Conservation (phyloP, 1,140 invertebrate species). For the Cepaea nemoralis region DNA sequence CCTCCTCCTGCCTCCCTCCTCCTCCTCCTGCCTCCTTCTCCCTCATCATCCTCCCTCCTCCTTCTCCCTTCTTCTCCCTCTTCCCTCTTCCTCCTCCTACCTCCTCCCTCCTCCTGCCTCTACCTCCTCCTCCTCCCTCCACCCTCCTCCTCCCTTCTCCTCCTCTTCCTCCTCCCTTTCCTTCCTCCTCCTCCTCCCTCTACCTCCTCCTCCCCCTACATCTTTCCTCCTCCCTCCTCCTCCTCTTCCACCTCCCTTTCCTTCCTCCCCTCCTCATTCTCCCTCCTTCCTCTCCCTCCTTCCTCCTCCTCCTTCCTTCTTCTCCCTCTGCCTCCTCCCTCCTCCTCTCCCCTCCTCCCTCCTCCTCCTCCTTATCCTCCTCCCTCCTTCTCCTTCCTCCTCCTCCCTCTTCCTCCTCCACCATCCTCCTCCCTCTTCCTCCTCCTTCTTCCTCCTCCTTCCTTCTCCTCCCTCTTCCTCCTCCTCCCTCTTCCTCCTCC, state of each 20-base stretch:
- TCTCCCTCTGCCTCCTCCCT: too few relatives aligned
- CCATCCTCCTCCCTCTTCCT: too few relatives aligned
- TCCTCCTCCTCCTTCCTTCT: not conserved
- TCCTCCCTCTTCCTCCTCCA: not conserved
- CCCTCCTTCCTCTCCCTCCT: slow-evolving; percentile 3
- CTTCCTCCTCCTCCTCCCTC: slow-evolving; percentile 8
- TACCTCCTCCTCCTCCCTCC: too few relatives aligned
- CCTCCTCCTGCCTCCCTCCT: too few relatives aligned
- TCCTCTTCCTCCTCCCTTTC: not conserved
- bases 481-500: slow-evolving; percentile 8
- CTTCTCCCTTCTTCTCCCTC: not conserved
- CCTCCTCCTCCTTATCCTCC: too few relatives aligned
- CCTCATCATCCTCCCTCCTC: too few relatives aligned
- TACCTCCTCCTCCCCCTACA: too few relatives aligned
- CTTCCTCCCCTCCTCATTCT: not conserved
- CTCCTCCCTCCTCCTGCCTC: too few relatives aligned
- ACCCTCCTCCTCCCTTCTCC: too few relatives aligned
- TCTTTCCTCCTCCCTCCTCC: slow-evolving; percentile 11
- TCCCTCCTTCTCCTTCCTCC: not conserved
- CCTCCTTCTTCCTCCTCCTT: too few relatives aligned
- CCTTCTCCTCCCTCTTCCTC: not conserved
- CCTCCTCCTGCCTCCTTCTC: too few relatives aligned
- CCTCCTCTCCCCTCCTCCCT: not conserved
- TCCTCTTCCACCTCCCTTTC: not conserved
- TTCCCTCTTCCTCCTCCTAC: too few relatives aligned